Evolutionary conservation across 2,113 vertebrate genomes (phyloP).

Genomic region (Channa maculata): DNA sequence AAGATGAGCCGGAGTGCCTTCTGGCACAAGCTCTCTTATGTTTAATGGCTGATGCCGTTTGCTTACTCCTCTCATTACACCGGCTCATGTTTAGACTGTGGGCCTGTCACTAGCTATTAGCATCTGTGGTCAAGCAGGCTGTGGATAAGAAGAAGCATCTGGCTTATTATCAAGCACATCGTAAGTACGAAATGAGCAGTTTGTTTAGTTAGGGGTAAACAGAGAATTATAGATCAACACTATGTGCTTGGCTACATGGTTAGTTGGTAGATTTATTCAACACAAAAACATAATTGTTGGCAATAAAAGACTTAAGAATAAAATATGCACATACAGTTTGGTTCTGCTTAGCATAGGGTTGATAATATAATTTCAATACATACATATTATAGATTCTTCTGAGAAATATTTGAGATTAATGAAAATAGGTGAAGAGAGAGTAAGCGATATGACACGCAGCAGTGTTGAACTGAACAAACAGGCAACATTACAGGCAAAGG

Average conservation of each 20-base stretch:
- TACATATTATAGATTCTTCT: background rate
- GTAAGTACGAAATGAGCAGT: slow-evolving; percentile 54
- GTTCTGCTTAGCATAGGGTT: background rate
- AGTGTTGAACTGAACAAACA: background rate
- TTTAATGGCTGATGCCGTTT: slow-evolving; percentile 75
- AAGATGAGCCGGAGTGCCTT: slow-evolving; percentile 65
- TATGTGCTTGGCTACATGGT: slow-evolving; percentile 12
- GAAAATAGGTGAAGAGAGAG: background rate
- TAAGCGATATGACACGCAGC: background rate
- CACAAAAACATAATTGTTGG: slow-evolving; percentile 1
- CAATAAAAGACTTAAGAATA: background rate
- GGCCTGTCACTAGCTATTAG: slow-evolving; percentile 73
- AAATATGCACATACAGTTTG: background rate
- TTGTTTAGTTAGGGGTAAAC: slow-evolving; percentile 35
- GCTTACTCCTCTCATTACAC: slow-evolving; percentile 76
- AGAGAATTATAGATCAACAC: slow-evolving; percentile 29
- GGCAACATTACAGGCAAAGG: background rate
- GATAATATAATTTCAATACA: background rate
- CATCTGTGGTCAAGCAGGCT: slow-evolving; percentile 68
- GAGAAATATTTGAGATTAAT: background rate
- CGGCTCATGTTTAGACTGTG: slow-evolving; percentile 68
- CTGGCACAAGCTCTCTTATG: slow-evolving; percentile 67
- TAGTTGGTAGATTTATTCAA: slow-evolving; percentile 28
- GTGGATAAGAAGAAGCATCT: slow-evolving; percentile 66
- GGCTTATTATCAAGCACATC: slow-evolving; percentile 63